These are phyloP conservation scores for Acipenser oxyrinchus DNA, from an alignment of 2,797 vertebrate genomes.

Conservation along the genomic window DNA sequence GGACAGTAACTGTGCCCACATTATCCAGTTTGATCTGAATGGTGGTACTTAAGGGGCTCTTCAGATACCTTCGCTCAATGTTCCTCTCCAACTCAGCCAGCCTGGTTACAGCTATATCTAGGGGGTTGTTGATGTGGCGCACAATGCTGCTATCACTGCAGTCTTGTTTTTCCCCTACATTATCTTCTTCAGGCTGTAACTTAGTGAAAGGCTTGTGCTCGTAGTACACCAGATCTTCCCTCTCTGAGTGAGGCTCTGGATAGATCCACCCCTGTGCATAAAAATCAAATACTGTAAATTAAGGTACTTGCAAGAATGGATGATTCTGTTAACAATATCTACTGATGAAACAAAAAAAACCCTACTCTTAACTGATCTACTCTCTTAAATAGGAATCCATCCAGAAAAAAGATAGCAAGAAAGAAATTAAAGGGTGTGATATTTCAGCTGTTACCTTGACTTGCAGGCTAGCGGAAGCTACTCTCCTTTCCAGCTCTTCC, in stretches of 20 bases:
- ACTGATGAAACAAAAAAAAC: too few relatives aligned
- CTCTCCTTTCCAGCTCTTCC: conserved; percentile 83
- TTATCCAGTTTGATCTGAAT: conserved; percentile 99
- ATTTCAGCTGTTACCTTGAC: conserved; percentile 70
- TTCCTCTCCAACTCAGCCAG: conserved; percentile 99
- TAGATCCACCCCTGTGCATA: conserved; percentile 85
- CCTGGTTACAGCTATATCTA: conserved; percentile 99
- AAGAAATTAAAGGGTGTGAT: background rate
- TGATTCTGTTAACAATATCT: too few relatives aligned
- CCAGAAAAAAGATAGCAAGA: too few relatives aligned
- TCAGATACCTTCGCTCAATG: conserved; percentile 99
- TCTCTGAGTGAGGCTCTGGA: conserved; percentile 88
- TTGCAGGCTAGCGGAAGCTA: conserved; percentile 82
- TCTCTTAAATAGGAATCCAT: too few relatives aligned
- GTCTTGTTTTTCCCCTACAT: conserved; percentile 64
- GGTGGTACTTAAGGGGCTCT: conserved; percentile 99
- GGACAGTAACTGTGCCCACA: conserved; percentile 99
- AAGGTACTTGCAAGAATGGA: too few relatives aligned
- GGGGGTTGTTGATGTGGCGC: conserved; percentile 92
- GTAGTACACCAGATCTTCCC: conserved; percentile 94
- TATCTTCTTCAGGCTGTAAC: conserved; percentile 63
- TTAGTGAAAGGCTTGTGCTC: conserved; percentile 86
- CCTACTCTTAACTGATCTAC: too few relatives aligned
- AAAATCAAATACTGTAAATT: background rate
- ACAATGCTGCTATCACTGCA: conserved; percentile 67